Evolutionary conservation across 2,888 invertebrate genomes (phyloP).

Genomic region (Brenthis daphne): DNA sequence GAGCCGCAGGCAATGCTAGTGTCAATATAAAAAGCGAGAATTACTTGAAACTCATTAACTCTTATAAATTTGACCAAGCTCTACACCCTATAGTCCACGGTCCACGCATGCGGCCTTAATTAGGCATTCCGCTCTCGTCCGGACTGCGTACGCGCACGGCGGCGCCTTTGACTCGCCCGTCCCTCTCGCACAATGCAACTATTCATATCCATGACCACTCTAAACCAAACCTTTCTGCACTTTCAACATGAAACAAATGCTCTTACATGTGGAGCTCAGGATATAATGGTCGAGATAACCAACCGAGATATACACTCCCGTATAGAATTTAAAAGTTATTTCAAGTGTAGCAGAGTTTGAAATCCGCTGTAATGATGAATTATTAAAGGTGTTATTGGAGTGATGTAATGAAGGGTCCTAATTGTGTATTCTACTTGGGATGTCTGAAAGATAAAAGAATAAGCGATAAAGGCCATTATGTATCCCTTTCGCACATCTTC

Average conservation of each 20-base stretch:
- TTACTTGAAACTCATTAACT: slow-evolving; percentile 15
- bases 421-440: slow-evolving; percentile 77
- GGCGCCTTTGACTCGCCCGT: slow-evolving; percentile 73
- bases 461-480: slow-evolving; percentile 52
- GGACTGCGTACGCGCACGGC: slow-evolving; percentile 75
- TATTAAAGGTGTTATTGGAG: slow-evolving; percentile 78
- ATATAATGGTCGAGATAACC: slow-evolving; percentile 52
- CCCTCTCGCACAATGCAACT: slow-evolving; percentile 75
- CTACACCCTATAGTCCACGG: slow-evolving; percentile 63
- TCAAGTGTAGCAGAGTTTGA: slow-evolving; percentile 36
- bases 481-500: slow-evolving; percentile 54
- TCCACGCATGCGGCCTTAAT: slow-evolving; percentile 81
- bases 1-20: too few species aligned
- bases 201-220: slow-evolving; percentile 63
- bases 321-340: slow-evolving; percentile 39
- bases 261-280: slow-evolving; percentile 50
- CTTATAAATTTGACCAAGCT: slow-evolving; percentile 42
- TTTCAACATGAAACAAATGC: slow-evolving; percentile 71
- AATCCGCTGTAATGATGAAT: slow-evolving; percentile 37
- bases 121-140: slow-evolving; percentile 79
- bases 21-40: neutral
- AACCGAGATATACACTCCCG: slow-evolving; percentile 47
- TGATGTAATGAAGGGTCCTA: slow-evolving; percentile 80
- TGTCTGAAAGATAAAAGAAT: slow-evolving; percentile 67
- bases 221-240: slow-evolving; percentile 48